These are phyloP conservation scores for Ophion ventricosus DNA, from an alignment of 2,888 invertebrate species.

Conservation along the genomic window DNA sequence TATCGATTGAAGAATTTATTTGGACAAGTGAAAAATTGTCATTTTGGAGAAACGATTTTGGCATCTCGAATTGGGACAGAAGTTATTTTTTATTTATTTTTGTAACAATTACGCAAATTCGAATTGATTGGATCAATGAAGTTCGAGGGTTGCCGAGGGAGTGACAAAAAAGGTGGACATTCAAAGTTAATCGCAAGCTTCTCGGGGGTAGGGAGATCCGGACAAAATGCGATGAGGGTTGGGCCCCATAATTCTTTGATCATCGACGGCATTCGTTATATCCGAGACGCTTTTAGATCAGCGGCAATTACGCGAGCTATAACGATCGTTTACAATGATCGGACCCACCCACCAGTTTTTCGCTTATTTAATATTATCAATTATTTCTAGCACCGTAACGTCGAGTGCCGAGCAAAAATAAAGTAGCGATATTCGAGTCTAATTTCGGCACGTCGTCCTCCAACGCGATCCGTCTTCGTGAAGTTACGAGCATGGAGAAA, in stretches of 20 bases:
- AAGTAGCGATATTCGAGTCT: background rate
- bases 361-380: background rate
- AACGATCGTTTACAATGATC: constrained; percentile 5
- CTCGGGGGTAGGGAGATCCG: too few species aligned
- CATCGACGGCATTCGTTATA: constrained; percentile 12
- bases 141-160: background rate
- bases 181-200: background rate
- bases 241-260: constrained; percentile 20
- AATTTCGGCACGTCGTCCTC: background rate
- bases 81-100: too few species aligned
- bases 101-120: background rate
- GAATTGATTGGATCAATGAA: background rate
- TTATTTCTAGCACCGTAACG: background rate
- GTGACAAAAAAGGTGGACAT: background rate
- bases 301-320: background rate
- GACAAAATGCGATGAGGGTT: constrained; percentile 18
- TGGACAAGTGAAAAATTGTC: too few species aligned
- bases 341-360: background rate
- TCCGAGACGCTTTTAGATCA: constrained; percentile 8
- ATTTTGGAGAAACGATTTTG: too few species aligned
- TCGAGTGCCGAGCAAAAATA: background rate
- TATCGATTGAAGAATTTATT: too few species aligned
- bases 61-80: too few species aligned
- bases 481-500: background rate
- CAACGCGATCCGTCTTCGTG: background rate